Base-by-base conservation (phyloP, 2,113 vertebrate species). In the Eulemur macaco region DNA sequence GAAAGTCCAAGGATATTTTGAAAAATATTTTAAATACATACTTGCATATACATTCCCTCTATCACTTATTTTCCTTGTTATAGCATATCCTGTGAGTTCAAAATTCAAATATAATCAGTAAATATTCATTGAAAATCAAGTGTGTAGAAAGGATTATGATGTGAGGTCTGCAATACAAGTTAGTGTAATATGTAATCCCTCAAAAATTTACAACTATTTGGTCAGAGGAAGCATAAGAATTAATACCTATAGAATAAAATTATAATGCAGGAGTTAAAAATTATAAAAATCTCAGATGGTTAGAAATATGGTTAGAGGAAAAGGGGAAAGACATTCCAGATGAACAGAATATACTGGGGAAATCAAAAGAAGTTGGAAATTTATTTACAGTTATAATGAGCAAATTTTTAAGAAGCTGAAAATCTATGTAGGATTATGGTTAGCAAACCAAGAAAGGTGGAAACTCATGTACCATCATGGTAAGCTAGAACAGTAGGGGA, bases 111-210 rank as follows among this genome's bases (percentile, higher is more conserved):
- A 12, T 29, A 68, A 86, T 37, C 45, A 69, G 77, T 56, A 76
- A 71, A 93, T 42, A 93, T 58, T 89, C 77, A n/a, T 37, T 96
- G 21, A 83, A 95, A 92, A 86, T 31, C 74, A 92, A 77, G 66
- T 93, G 50, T 83, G 6, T 71, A 76, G 14, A 50, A 83, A 66
- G 71, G 15, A 68, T 56, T 73, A 73, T 45, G 15, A 9, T 68
- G 1, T 63, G 25, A 86, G 17, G 10, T 29, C 74, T 91, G 27
- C 85, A 91, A 47, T 39, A 63, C 17, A 71, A 69, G 77, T 87
- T 86, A 87, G 8, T 47, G 1, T 80, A 78, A 80, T 39, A 93
- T n/a, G n/a, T 29, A 89, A 77, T 84, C 14, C 6, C 42, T 77
- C n/a, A 83, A 92, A 54, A 84, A 80, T n/a, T 3, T 39, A 63